Conservation (phyloP, 2,797 vertebrate species). For the Lithobates pipiens region DNA sequence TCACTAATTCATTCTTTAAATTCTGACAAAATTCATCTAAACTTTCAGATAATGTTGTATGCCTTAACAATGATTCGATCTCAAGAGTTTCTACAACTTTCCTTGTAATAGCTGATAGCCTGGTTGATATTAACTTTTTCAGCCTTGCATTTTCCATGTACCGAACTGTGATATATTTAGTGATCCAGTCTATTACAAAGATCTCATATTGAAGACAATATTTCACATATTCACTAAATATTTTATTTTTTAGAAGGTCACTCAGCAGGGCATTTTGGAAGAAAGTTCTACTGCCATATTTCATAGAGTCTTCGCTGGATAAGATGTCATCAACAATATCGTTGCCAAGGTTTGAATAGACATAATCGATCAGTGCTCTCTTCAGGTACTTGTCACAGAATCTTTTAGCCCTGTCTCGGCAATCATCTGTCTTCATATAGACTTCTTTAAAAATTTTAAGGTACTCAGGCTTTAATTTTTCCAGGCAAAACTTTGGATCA, state of each 20-base stretch:
- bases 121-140: slow-evolving; percentile 32
- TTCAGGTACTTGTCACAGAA: slow-evolving; percentile 68
- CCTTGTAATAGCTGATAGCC: slow-evolving; percentile 35
- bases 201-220: slow-evolving; percentile 63
- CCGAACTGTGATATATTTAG: slow-evolving; percentile 23
- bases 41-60: neutral
- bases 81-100: slow-evolving; percentile 63
- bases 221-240: slow-evolving; percentile 61
- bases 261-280: slow-evolving; percentile 66
- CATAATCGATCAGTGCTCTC: slow-evolving; percentile 66
- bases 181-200: slow-evolving; percentile 70
- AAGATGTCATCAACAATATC: slow-evolving; percentile 70
- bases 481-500: slow-evolving; percentile 65
- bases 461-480: slow-evolving; percentile 66
- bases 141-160: no score
- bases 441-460: slow-evolving; percentile 9
- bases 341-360: slow-evolving; percentile 66
- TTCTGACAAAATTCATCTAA: slow-evolving; percentile 69
- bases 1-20: slow-evolving; percentile 70
- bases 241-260: slow-evolving; percentile 63
- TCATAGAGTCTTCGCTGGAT: slow-evolving; percentile 42
- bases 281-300: slow-evolving; percentile 65
- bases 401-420: slow-evolving; percentile 64
- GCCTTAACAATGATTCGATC: accelerated
- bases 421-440: slow-evolving; percentile 68